Evolutionary conservation across 1,140 invertebrate genomes (phyloP).

Genomic region (Chelonus insularis): DNA sequence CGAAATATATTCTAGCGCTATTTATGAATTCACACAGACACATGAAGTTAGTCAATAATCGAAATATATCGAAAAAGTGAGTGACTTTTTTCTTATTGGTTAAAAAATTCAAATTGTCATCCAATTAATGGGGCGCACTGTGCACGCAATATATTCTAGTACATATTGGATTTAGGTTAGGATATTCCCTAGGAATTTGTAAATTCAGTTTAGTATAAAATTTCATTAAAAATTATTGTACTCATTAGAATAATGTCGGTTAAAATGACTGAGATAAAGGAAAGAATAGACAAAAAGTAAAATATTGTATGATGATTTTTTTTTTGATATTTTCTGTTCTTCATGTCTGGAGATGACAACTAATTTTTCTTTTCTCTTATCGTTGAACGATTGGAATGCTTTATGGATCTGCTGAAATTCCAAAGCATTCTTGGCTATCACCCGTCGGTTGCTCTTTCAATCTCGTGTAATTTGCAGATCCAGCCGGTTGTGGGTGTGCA

Average conservation of each 20-base stretch:
- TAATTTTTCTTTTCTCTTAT: not conserved
- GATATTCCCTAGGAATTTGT: not conserved
- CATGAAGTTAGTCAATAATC: no score
- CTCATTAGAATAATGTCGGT: not conserved
- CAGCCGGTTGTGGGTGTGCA: not conserved
- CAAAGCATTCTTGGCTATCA: not conserved
- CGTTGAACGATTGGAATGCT: not conserved
- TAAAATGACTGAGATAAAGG: not conserved
- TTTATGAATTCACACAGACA: no score
- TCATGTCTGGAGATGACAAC: constrained; percentile 6
- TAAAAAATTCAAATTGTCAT: no score
- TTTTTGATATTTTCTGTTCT: not conserved
- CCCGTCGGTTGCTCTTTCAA: constrained; percentile 11
- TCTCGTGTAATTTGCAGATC: constrained; percentile 18
- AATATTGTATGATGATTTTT: not conserved
- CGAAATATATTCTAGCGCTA: no score
- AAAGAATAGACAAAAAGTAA: not conserved
- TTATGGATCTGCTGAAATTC: not conserved
- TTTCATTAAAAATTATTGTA: constrained; percentile 3
- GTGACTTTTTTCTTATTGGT: no score
- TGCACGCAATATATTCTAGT: no score
- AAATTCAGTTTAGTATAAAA: constrained; percentile 9
- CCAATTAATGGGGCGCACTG: no score
- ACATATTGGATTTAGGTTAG: no score
- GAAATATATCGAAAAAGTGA: no score